These are phyloP conservation scores for Venusia cambrica DNA, from an alignment of 2,888 invertebrate species.

Conservation along the genomic window DNA sequence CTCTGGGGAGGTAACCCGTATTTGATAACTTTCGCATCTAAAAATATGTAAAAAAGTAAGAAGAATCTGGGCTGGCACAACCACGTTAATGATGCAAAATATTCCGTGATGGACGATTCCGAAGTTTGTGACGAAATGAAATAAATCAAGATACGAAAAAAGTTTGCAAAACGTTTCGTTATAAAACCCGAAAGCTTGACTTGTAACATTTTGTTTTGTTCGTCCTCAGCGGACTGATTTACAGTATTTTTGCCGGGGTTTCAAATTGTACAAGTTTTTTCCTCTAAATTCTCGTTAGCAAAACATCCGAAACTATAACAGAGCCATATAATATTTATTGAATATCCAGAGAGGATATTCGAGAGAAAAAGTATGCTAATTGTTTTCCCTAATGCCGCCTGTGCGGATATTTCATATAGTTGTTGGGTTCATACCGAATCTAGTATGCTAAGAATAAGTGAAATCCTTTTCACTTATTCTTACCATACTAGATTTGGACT, in stretches of 20 bases:
- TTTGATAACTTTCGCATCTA: slow-evolving; percentile 3
- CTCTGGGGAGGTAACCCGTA: slow-evolving; percentile 2
- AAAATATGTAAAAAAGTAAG: slow-evolving; percentile 3
- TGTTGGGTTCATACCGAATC: too few species aligned
- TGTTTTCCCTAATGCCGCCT: too few species aligned
- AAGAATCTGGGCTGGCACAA: slow-evolving; percentile 4
- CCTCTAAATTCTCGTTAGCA: slow-evolving; percentile 6
- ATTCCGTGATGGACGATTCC: slow-evolving; percentile 14
- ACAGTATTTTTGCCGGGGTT: slow-evolving; percentile 26
- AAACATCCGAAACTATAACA: too few species aligned
- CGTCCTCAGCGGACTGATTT: slow-evolving; percentile 29
- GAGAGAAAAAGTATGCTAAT: too few species aligned
- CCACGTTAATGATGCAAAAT: slow-evolving; percentile 15
- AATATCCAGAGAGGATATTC: neutral
- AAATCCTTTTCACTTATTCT: too few species aligned
- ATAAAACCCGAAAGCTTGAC: slow-evolving; percentile 26
- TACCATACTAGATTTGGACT: too few species aligned
- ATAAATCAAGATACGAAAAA: slow-evolving; percentile 19
- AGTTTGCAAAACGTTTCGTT: slow-evolving; percentile 22
- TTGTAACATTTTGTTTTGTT: slow-evolving; percentile 29
- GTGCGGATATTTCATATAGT: too few species aligned
- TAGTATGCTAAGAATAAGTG: too few species aligned
- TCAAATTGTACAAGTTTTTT: slow-evolving; percentile 22
- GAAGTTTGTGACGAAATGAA: slow-evolving; percentile 19
- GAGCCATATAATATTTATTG: too few species aligned